Evolutionary conservation across 1,140 invertebrate species (phyloP).

Genomic region (Hycleus phaleratus): DNA sequence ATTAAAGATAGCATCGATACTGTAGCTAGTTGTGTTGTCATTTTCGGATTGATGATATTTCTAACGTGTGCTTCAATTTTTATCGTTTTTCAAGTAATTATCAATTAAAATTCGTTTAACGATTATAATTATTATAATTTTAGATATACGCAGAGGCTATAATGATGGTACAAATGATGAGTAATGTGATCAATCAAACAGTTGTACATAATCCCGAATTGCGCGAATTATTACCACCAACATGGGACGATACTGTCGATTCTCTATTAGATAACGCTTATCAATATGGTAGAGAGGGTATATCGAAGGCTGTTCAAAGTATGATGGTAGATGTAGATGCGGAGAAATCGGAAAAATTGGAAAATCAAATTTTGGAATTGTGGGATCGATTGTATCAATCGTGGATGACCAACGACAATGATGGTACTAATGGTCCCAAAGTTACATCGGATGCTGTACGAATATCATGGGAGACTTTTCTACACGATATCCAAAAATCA

Average conservation of each 20-base stretch:
- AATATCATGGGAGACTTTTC: slow-evolving; percentile 62
- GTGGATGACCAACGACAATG: slow-evolving; percentile 63
- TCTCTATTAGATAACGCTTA: slow-evolving; percentile 88
- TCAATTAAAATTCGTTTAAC: background rate
- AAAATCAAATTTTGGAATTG: slow-evolving; percentile 84
- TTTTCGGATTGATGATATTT: slow-evolving; percentile 49
- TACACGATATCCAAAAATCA: slow-evolving; percentile 63
- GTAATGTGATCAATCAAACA: slow-evolving; percentile 84
- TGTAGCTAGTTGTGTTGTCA: slow-evolving; percentile 50
- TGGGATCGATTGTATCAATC: slow-evolving; percentile 91
- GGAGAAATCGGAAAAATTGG: slow-evolving; percentile 74
- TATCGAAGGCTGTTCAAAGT: slow-evolving; percentile 70
- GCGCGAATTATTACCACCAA: slow-evolving; percentile 61
- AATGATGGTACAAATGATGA: slow-evolving; percentile 80
- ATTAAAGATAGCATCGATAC: slow-evolving; percentile 50
- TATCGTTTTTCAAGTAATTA: slow-evolving; percentile 48
- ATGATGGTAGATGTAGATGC: slow-evolving; percentile 75
- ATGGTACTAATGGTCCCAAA: slow-evolving; percentile 54
- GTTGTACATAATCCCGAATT: slow-evolving; percentile 82
- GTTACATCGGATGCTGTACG: slow-evolving; percentile 59
- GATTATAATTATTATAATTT: slow-evolving; percentile 24
- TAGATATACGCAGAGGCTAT: slow-evolving; percentile 93
- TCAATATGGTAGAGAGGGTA: slow-evolving; percentile 77
- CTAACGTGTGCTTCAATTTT: slow-evolving; percentile 48
- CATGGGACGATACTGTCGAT: slow-evolving; percentile 73